These are phyloP conservation scores for Pholis gunnellus DNA, from an alignment of 2,113 vertebrate genomes.

Conservation along the genomic window DNA sequence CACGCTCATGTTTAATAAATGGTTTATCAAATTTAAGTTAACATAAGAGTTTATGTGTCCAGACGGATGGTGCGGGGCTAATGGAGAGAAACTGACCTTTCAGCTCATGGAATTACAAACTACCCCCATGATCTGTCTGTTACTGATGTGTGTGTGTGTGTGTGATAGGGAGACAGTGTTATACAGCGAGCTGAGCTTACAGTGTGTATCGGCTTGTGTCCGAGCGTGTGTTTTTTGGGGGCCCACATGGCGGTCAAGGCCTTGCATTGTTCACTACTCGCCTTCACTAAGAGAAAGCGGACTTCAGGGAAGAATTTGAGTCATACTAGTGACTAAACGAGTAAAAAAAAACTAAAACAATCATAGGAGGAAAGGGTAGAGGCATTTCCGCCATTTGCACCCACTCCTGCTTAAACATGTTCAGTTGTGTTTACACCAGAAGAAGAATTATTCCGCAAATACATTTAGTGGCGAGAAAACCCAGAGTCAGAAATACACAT, in stretches of 20 bases:
- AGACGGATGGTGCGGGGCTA: conserved; percentile 43
- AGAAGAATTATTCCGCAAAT: conserved; percentile 25
- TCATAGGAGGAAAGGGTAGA: not conserved
- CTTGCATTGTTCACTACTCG: not conserved
- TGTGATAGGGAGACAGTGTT: not conserved
- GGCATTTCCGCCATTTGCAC: not conserved
- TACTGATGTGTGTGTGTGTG: conserved; percentile 10
- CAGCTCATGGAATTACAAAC: conserved; percentile 61
- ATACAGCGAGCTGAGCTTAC: not conserved
- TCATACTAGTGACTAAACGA: not conserved
- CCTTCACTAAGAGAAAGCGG: not conserved
- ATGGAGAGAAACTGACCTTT: conserved; percentile 69
- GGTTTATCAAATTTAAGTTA: conserved; percentile 57
- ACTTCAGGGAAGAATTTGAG: conserved; percentile 3
- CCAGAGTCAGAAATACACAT: conserved; percentile 28
- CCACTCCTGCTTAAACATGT: not conserved
- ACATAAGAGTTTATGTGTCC: conserved; percentile 40
- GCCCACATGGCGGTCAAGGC: not conserved
- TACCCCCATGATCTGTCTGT: conserved; percentile 44
- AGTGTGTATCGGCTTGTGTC: not conserved
- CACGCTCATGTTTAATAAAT: conserved; percentile 49
- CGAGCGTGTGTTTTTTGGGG: not conserved
- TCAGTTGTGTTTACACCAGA: conserved; percentile 8
- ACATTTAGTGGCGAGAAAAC: conserved; percentile 23
- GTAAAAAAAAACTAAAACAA: not conserved